Evolutionary conservation across 2,888 invertebrate species (phyloP).

Genomic region (Lymantria monacha): DNA sequence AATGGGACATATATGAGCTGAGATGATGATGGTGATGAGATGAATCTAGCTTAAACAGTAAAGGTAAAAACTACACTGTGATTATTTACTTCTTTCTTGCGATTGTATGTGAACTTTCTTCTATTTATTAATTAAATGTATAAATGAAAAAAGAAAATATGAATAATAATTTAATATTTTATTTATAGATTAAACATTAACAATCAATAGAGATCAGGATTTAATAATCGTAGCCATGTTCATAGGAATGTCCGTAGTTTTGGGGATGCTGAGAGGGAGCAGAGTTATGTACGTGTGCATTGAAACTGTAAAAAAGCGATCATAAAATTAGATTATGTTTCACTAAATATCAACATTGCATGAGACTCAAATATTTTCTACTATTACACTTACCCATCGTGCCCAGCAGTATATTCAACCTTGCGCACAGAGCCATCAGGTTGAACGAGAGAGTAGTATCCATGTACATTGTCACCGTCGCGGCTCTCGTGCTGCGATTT

Average conservation of each 20-base stretch:
- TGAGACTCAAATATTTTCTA: neutral
- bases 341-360: neutral
- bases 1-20: too few species aligned
- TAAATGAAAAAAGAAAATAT: neutral
- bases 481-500: constrained; percentile 78
- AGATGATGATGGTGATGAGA: too few species aligned
- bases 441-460: constrained; percentile 82
- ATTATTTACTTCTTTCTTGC: too few species aligned
- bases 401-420: constrained; percentile 77
- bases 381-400: constrained; percentile 61
- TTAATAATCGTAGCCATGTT: neutral
- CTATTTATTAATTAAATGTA: too few species aligned
- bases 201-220: neutral
- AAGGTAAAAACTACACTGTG: too few species aligned
- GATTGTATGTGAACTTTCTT: too few species aligned
- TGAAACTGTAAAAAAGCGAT: constrained; percentile 56
- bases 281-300: constrained; percentile 76
- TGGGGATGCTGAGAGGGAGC: constrained; percentile 57
- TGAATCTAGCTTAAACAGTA: too few species aligned
- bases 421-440: constrained; percentile 79
- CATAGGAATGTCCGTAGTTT: constrained; percentile 42
- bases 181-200: neutral
- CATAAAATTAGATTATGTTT: too few species aligned
- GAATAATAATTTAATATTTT: neutral
- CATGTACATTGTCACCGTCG: constrained; percentile 81